A percentile compares a stretch with the other conserved stretches of the same genome.
Conservation (phyloP, 2,888 invertebrate species). For the Chymomyza caudatula region DNA sequence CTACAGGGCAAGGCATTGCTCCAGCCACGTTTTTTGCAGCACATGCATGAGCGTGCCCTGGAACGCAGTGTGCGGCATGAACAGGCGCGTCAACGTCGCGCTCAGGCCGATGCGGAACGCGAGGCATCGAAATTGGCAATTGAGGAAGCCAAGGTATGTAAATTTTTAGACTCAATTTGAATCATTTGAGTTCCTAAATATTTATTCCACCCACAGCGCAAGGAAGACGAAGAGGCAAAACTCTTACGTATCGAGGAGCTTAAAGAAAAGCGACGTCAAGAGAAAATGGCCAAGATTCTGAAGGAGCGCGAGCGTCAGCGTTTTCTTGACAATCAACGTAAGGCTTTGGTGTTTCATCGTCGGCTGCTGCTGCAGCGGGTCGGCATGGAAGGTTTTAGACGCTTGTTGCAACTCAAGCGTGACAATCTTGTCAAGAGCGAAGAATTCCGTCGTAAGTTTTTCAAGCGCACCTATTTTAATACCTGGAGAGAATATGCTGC, state of each 20-base stretch:
- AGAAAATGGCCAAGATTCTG: conserved; percentile 82
- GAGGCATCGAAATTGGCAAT: conserved; percentile 76
- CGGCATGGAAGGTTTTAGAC: conserved; percentile 76
- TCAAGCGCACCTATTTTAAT: conserved; percentile 79
- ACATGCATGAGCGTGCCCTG: conserved; percentile 86
- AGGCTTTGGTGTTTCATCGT: conserved; percentile 78
- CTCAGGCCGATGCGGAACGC: conserved; percentile 75
- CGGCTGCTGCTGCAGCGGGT: conserved; percentile 71
- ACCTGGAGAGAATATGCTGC: conserved; percentile 80
- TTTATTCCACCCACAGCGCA: conserved; percentile 56
- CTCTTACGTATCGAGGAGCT: conserved; percentile 81
- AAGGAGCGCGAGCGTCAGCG: conserved; percentile 80
- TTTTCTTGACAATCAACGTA: conserved; percentile 77
- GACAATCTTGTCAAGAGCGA: conserved; percentile 78
- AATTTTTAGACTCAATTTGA: not conserved
- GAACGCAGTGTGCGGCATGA: conserved; percentile 80
- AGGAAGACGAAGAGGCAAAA: conserved; percentile 82
- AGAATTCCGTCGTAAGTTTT: conserved; percentile 78
- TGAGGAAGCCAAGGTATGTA: conserved; percentile 77
- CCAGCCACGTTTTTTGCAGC: conserved; percentile 84
- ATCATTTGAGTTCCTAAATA: not conserved
- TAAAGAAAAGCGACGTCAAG: conserved; percentile 81
- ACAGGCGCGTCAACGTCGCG: conserved; percentile 76
- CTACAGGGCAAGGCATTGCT: conserved; percentile 74
- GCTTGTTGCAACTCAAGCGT: conserved; percentile 71